Evolutionary conservation across 2,797 vertebrate genomes (phyloP).

Genomic region (Amazona finschi): DNA sequence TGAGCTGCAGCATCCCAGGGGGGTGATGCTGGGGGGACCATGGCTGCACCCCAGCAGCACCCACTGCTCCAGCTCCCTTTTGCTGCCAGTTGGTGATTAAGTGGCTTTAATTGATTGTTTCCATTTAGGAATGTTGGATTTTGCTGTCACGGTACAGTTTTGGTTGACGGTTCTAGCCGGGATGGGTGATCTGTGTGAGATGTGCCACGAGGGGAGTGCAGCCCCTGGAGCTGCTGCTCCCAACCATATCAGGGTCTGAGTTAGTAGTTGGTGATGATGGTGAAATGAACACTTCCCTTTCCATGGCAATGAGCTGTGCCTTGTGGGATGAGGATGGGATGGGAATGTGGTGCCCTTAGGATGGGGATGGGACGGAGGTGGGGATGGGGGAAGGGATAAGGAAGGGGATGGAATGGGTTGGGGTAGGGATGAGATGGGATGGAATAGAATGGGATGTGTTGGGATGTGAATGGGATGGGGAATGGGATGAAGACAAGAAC

Average conservation of each 20-base stretch:
- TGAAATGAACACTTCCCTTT: neutral
- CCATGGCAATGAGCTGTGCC: neutral
- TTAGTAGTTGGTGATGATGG: neutral
- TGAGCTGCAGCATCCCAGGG: neutral
- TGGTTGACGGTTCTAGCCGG: neutral
- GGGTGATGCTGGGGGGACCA: neutral
- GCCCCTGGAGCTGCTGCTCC: neutral
- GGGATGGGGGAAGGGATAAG: neutral
- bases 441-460: neutral
- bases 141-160: fast-evolving
- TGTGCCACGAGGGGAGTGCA: fast-evolving
- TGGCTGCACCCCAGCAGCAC: neutral
- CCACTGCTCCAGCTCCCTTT: neutral
- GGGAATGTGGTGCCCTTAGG: no score
- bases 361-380: no score
- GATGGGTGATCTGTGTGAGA: fast-evolving
- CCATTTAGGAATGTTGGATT: neutral
- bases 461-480: no score
- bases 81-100: neutral
- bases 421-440: neutral
- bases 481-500: neutral
- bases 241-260: fast-evolving
- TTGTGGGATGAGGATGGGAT: neutral
- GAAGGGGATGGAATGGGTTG: neutral
- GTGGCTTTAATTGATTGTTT: neutral